phyloP scores from a whole-genome alignment of 2,888 invertebrate species.

The Drosophila tripunctata region DNA sequence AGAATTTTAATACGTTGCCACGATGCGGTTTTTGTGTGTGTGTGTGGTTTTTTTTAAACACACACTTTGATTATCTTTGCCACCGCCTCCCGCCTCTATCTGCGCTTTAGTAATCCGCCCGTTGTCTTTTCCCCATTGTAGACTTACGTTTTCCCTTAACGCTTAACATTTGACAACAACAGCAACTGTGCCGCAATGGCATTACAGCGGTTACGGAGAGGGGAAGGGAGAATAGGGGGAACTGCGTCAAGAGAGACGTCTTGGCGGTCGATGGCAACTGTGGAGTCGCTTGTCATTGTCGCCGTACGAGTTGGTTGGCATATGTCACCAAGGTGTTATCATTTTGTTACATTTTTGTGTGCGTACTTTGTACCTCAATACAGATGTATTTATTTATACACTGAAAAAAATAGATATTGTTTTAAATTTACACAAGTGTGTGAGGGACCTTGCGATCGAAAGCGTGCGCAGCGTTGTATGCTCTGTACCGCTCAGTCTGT shows the following conservation, averaged over 20 bases:
- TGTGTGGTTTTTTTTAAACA: constrained; percentile 23
- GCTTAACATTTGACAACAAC: constrained; percentile 33
- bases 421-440: too few relatives aligned
- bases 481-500: too few relatives aligned
- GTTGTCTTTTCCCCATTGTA: constrained; percentile 15
- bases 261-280: background rate
- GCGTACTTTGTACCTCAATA: constrained; percentile 15
- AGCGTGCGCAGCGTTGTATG: too few relatives aligned
- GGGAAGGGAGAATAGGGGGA: background rate
- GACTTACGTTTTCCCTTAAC: constrained; percentile 18
- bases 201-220: background rate
- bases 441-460: too few relatives aligned
- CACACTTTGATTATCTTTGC: constrained; percentile 47
- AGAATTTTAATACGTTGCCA: constrained; percentile 38
- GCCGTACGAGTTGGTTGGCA: constrained; percentile 59
- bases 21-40: constrained; percentile 21
- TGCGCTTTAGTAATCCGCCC: background rate
- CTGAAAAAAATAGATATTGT: too few relatives aligned
- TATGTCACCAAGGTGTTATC: constrained; percentile 73
- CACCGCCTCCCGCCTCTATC: background rate
- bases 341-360: constrained; percentile 25
- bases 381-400: constrained; percentile 4
- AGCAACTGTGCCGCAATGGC: constrained; percentile 15
- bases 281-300: constrained; percentile 55
- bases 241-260: too few relatives aligned